Evolutionary conservation across 2,888 invertebrate genomes (phyloP).

Genomic region (Busseola fusca): DNA sequence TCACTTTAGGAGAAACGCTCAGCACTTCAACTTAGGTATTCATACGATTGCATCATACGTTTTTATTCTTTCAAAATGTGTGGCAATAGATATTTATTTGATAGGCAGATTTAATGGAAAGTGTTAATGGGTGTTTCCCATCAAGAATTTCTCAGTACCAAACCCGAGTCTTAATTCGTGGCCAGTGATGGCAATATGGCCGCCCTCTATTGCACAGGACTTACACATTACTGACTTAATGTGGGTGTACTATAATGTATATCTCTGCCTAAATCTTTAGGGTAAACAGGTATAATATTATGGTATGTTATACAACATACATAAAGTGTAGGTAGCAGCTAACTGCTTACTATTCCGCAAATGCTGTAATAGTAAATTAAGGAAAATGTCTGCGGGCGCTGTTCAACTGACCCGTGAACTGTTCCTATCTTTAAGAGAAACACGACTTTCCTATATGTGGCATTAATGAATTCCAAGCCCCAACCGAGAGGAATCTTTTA

Average conservation of each 20-base stretch:
- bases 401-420: constrained; percentile 39
- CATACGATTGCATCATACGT: background rate
- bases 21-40: background rate
- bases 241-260: background rate
- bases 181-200: background rate
- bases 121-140: background rate
- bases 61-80: background rate
- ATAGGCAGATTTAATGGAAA: background rate
- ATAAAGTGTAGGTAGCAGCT: background rate
- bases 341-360: constrained; percentile 20
- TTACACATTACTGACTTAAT: background rate
- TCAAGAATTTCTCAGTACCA: background rate
- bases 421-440: constrained; percentile 31
- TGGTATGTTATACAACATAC: background rate
- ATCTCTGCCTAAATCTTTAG: background rate
- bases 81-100: background rate
- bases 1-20: background rate
- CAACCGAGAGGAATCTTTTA: constrained; percentile 34
- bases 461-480: constrained; percentile 44
- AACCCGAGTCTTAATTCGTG: background rate
- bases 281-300: background rate
- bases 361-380: constrained; percentile 18
- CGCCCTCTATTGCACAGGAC: background rate
- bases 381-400: constrained; percentile 19
- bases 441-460: constrained; percentile 46